phyloP scores from a whole-genome alignment of 2,113 vertebrate species.

The Notarius lentiginosus region DNA sequence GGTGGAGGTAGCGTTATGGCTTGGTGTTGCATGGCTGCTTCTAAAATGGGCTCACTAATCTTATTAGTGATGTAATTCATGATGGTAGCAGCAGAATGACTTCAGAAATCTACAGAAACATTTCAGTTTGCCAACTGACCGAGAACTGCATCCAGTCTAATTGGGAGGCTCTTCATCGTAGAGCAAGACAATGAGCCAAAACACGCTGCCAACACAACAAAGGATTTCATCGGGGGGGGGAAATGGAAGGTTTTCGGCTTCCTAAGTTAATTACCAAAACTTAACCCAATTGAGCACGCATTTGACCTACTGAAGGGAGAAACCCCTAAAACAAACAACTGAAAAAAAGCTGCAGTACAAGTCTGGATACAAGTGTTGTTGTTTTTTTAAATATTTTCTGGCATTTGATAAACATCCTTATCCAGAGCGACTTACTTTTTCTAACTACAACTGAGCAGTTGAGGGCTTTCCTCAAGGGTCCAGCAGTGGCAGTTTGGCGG shows the following conservation, averaged over 20 bases:
- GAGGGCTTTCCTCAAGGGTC: neutral
- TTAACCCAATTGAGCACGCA: neutral
- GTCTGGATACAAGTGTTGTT: neutral
- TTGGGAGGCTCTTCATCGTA: neutral
- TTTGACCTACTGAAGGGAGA: neutral
- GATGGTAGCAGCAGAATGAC: neutral
- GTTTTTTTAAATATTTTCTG: too few relatives aligned
- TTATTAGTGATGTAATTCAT: neutral
- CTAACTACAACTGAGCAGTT: neutral
- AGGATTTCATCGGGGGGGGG: neutral
- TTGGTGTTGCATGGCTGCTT: too few relatives aligned
- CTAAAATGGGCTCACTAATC: neutral
- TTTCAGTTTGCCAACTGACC: neutral
- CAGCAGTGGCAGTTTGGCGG: neutral
- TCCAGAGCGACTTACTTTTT: neutral
- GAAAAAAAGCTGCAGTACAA: neutral
- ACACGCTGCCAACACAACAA: neutral
- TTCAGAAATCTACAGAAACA: neutral
- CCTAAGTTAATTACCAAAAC: neutral
- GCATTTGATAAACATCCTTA: too few relatives aligned
- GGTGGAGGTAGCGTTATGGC: too few relatives aligned
- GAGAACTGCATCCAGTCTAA: neutral
- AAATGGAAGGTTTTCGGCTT: neutral
- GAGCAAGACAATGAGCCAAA: neutral
- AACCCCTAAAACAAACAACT: neutral